Evolutionary conservation across 2,888 invertebrate species (phyloP), one percentile per base, ranked within the genome.

Genomic region (Lycia hirtaria): DNA sequence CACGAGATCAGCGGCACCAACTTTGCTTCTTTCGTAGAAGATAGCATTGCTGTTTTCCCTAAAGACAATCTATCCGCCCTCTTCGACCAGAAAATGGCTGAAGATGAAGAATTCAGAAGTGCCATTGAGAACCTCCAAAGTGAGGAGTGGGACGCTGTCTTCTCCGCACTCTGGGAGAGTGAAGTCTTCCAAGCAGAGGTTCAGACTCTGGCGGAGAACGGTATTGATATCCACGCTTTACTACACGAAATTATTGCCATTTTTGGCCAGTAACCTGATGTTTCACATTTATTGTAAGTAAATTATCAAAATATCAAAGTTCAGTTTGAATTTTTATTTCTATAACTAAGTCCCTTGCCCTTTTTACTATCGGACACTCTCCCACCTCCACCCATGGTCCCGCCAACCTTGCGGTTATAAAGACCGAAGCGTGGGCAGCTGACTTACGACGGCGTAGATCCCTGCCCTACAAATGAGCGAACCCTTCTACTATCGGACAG

Each of bases 81-180:
- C 7, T 88, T 70, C 60, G 75, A 88, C 0, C 61, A 87, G 53
- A 90, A 90, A 62, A 69, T 82, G 26, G 72, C 73, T 2, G 83
- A 81, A 32, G 84, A 88, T 6, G 83, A 76, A 4, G 78, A 69
- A 5, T 90, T 90, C 71, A 79, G 61, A 37, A 68, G 61, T 0
- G 82, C 88, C 7, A 78, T 90, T 43, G 79, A 81, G 10, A 85
- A 85, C 56, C 72, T 90, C 1, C 38, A 76, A 5, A 78, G 82
- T 19, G 83, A 83, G 0, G 88, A 88, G 54, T 90, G 84, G 83
- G 50, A 71, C 0, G 33, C 72, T 4, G 60, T 80, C 3, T 82
- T 76, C 56, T 24, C 28, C 9, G 82, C 83, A 7, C 73, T 90
- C 0, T 81, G 80, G 81, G 71, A 76, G 0, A 89, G 64, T 52